Evolutionary conservation across 2,113 vertebrate species (phyloP).

Genomic region (Psilopogon haemacephalus): DNA sequence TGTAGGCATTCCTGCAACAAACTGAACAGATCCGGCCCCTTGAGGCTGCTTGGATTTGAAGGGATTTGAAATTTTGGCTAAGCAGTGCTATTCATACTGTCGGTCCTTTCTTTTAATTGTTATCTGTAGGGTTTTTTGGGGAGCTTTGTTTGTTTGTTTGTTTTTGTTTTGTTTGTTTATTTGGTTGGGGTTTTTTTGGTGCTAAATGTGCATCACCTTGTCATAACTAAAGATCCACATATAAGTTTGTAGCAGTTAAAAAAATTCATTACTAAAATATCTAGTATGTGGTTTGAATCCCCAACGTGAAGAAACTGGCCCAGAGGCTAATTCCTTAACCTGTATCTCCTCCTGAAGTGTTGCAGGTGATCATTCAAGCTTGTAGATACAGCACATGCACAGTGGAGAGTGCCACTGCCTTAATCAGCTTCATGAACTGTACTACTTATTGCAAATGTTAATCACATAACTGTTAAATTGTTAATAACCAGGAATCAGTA

Average conservation of each 20-base stretch:
- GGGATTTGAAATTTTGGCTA: constrained; percentile 24
- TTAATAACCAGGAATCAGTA: constrained; percentile 63
- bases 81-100: background rate
- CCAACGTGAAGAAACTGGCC: background rate
- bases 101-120: background rate
- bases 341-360: background rate
- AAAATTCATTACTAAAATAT: background rate
- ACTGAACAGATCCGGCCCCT: background rate
- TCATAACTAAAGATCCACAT: background rate
- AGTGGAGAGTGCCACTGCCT: constrained; percentile 21
- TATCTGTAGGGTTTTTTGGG: background rate
- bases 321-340: background rate
- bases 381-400: background rate
- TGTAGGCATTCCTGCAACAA: background rate
- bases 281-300: background rate
- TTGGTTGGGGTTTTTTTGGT: background rate
- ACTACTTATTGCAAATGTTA: constrained; percentile 51
- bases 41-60: background rate
- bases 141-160: background rate
- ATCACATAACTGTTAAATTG: constrained; percentile 58
- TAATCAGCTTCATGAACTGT: background rate
- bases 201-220: background rate
- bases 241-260: background rate
- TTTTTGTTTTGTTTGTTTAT: background rate
- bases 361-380: background rate